phyloP scores from a whole-genome alignment of 2,797 vertebrate genomes.

The Microctenopoma stevenorrisi region DNA sequence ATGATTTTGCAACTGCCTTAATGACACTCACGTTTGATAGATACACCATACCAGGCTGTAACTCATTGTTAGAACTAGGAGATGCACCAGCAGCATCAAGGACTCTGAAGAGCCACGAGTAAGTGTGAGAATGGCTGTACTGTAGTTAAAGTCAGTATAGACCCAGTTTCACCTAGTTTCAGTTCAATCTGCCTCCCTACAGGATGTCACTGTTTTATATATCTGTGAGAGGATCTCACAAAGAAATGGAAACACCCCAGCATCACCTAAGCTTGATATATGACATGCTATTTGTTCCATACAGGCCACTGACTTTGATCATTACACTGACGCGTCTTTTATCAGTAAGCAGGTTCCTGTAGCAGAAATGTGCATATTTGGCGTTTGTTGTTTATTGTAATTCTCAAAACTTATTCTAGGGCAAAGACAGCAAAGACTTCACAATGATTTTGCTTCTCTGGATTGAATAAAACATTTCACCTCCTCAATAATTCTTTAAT shows the following conservation, averaged over 20 bases:
- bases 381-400: conserved; percentile 56
- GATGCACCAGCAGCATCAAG: conserved; percentile 1
- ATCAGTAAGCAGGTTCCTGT: conserved; percentile 15
- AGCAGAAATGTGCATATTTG: conserved; percentile 27
- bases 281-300: conserved; percentile 1
- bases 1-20: conserved; percentile 23
- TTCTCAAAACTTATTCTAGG: conserved; percentile 56
- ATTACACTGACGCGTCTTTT: conserved; percentile 26
- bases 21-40: conserved; percentile 23
- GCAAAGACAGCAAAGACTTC: conserved; percentile 49
- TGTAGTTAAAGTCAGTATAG: conserved; percentile 13
- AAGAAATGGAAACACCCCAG: conserved; percentile 26
- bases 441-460: conserved; percentile 17
- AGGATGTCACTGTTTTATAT: conserved; percentile 36
- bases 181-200: conserved; percentile 10
- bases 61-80: conserved; percentile 16
- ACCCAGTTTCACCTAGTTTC: conserved; percentile 56
- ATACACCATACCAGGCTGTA: conserved; percentile 14
- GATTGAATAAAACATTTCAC: conserved; percentile 73
- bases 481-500: conserved; percentile 69
- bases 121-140: conserved; percentile 14
- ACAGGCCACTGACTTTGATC: conserved; percentile 22
- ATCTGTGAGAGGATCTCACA: conserved; percentile 24
- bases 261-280: conserved; percentile 15
- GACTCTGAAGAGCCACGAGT: background rate